A percentile compares a stretch with the other conserved stretches of the same genome.
Conservation (phyloP, 2,888 invertebrate genomes). For the Nasonia oneida region DNA sequence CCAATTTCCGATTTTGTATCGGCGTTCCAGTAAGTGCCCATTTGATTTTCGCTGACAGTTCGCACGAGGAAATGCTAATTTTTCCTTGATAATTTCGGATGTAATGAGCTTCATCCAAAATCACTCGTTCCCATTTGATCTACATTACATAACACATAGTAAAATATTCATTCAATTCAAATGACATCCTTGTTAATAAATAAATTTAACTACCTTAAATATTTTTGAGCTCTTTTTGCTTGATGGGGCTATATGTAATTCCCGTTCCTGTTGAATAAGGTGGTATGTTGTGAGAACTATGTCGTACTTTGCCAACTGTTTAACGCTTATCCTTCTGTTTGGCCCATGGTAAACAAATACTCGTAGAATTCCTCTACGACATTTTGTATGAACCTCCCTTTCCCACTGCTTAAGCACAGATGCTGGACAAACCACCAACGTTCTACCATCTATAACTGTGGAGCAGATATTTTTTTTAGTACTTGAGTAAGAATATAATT, state of each 20-base stretch:
- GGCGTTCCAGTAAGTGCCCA: slow-evolving; percentile 61
- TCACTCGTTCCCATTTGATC: slow-evolving; percentile 57
- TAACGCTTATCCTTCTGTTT: slow-evolving; percentile 80
- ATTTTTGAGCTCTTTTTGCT: slow-evolving; percentile 33
- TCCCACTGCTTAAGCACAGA: slow-evolving; percentile 95
- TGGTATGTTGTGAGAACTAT: slow-evolving; percentile 95
- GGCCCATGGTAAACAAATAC: slow-evolving; percentile 89
- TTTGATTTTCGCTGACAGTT: slow-evolving; percentile 20
- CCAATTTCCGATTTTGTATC: slow-evolving; percentile 51
- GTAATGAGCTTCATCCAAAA: slow-evolving; percentile 58
- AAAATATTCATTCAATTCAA: neutral
- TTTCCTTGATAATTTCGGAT: slow-evolving; percentile 47
- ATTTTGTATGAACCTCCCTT: slow-evolving; percentile 86
- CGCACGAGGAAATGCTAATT: slow-evolving; percentile 20
- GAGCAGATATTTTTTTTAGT: slow-evolving; percentile 66
- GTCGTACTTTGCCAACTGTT: slow-evolving; percentile 85
- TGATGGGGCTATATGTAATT: slow-evolving; percentile 7
- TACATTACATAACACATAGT: slow-evolving; percentile 15
- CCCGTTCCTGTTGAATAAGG: slow-evolving; percentile 80
- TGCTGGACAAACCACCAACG: slow-evolving; percentile 94
- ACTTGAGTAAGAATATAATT: slow-evolving; percentile 66
- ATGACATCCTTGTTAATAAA: neutral
- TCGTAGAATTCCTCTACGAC: slow-evolving; percentile 82
- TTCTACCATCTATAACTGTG: slow-evolving; percentile 82
- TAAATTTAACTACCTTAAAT: slow-evolving; percentile 40